Evolutionary conservation across 2,888 invertebrate genomes (phyloP).

Genomic region (Synanthedon myopaeformis): DNA sequence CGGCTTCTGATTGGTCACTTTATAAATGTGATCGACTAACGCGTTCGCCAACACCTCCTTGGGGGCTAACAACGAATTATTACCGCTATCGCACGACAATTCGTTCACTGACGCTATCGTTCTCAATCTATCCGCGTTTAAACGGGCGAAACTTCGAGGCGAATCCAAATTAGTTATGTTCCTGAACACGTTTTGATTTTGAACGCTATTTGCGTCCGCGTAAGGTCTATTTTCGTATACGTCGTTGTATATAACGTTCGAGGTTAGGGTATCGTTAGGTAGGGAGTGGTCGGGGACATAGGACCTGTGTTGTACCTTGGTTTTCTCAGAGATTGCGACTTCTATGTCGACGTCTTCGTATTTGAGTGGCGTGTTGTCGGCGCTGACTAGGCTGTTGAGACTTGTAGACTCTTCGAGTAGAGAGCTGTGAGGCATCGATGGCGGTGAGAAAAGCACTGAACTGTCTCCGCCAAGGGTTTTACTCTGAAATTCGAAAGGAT

Average conservation of each 20-base stretch:
- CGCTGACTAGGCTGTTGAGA: conserved; percentile 63
- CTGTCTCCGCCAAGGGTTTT: conserved; percentile 84
- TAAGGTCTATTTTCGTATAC: conserved; percentile 13
- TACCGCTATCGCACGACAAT: conserved; percentile 31
- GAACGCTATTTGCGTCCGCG: not conserved
- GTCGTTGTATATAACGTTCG: conserved; percentile 20
- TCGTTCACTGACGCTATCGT: conserved; percentile 47
- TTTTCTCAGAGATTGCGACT: conserved; percentile 46
- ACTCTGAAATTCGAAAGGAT: conserved; percentile 74
- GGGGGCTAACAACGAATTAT: conserved; percentile 45
- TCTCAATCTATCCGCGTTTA: conserved; percentile 55
- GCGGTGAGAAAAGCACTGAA: conserved; percentile 86
- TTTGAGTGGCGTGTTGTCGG: conserved; percentile 54
- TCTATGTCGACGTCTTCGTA: conserved; percentile 51
- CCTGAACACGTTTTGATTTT: conserved; percentile 24
- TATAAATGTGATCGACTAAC: conserved; percentile 60
- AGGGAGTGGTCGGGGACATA: conserved; percentile 52
- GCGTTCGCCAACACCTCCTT: conserved; percentile 58
- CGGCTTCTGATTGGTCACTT: conserved; percentile 67
- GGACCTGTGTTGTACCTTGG: conserved; percentile 70
- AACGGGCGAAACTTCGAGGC: conserved; percentile 45
- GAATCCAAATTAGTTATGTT: conserved; percentile 53
- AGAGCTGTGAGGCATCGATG: conserved; percentile 87
- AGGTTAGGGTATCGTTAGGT: conserved; percentile 32
- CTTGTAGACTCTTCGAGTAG: conserved; percentile 76